Evolutionary conservation across 2,797 vertebrate species (phyloP).

Genomic region (Cynopterus sphinx): DNA sequence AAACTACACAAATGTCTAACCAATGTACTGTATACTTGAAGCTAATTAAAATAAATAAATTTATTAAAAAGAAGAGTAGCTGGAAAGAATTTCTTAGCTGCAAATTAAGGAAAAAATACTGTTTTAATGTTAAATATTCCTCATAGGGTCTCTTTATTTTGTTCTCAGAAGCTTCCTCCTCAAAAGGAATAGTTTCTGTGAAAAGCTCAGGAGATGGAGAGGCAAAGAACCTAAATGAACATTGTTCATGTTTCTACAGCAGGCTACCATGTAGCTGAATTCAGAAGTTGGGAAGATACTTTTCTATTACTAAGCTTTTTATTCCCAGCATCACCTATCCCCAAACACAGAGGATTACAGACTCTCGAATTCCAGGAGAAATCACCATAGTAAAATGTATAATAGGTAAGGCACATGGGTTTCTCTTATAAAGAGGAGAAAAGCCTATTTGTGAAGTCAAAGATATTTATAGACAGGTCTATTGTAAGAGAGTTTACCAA

Average conservation of each 20-base stretch:
- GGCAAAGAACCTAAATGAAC: not conserved
- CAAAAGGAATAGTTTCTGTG: not conserved
- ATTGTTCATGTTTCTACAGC: not conserved
- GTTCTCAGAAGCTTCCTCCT: not conserved
- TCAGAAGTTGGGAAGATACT: not conserved
- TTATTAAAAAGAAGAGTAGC: not conserved
- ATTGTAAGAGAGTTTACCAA: not conserved
- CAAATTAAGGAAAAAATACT: not conserved
- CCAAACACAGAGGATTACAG: not conserved
- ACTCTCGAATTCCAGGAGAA: not conserved
- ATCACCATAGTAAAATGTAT: not conserved
- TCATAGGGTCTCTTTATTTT: not conserved
- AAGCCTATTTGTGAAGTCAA: not conserved
- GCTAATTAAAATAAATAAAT: no score
- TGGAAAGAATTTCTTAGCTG: not conserved
- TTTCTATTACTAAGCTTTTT: not conserved
- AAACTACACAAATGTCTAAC: no score
- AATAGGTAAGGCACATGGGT: not conserved
- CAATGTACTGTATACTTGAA: no score
- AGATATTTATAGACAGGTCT: not conserved
- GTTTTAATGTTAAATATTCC: not conserved
- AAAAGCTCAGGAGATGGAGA: not conserved
- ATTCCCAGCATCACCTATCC: accelerated
- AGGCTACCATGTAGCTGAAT: not conserved
- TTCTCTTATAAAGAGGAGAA: not conserved